A percentile compares a stretch with the other conserved stretches of the same genome.
These are phyloP conservation scores for Perdita meconis DNA, from an alignment of 2,888 invertebrate species.

Conservation along the genomic window DNA sequence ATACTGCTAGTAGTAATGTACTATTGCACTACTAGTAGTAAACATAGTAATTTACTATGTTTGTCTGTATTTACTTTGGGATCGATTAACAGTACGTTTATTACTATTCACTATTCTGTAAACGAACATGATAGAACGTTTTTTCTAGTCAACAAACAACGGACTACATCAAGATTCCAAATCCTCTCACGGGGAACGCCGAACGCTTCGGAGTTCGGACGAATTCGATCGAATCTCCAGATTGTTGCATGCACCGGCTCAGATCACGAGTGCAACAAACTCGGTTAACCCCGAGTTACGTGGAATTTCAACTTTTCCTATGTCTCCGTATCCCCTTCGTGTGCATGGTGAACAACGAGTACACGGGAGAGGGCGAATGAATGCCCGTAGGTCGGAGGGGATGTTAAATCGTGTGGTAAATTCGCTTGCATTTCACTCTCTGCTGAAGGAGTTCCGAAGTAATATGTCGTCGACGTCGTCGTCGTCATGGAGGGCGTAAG, in stretches of 20 bases:
- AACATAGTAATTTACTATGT: too few species aligned
- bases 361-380: constrained; percentile 69
- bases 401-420: constrained; percentile 81
- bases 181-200: background rate
- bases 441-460: constrained; percentile 67
- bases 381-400: constrained; percentile 73
- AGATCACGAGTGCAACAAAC: constrained; percentile 59
- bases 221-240: constrained; percentile 57
- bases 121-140: too few species aligned
- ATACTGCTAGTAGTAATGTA: too few species aligned
- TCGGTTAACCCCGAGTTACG: constrained; percentile 69
- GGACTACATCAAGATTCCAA: background rate
- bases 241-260: constrained; percentile 56
- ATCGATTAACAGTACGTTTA: too few species aligned
- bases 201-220: constrained; percentile 24
- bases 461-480: constrained; percentile 71
- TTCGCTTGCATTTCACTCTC: constrained; percentile 80
- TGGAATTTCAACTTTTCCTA: constrained; percentile 58
- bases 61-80: too few species aligned
- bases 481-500: constrained; percentile 66
- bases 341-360: constrained; percentile 46
- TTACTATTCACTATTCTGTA: too few species aligned
- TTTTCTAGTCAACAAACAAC: background rate
- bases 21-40: too few species aligned
- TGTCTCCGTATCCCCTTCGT: constrained; percentile 45